Evolutionary conservation across 2,888 invertebrate genomes (phyloP), one percentile per base, ranked within the genome.

Genomic region (Eledone cirrhosa): DNA sequence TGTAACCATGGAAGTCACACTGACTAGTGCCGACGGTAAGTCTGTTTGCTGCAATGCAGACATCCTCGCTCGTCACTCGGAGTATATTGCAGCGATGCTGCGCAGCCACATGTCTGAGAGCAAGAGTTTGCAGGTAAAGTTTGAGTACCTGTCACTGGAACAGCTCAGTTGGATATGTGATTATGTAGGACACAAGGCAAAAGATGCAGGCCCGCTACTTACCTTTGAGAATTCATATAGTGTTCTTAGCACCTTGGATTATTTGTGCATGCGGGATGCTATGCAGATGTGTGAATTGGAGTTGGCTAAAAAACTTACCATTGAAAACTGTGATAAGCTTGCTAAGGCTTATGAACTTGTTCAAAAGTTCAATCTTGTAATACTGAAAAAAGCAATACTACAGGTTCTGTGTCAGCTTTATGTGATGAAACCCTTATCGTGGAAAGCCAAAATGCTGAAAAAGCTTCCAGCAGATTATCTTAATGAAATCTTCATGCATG

Each of bases 11-110:
- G 72, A 72, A 72, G 72, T 72, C 72, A 72, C 72, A 33, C 29
- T 72, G 72, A 72, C 72, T 72, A 72, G 72, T 72, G 72, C 72
- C 29, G 72, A 72, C 29, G 72, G 72, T 41, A 72, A 72, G 72
- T 72, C 72, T 72, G 72, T 72, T 22, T 72, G 72, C 41, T 72
- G 72, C 72, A 72, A 72, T 72, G 72, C 72, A 72, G 72, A 72
- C 72, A 72, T 33, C 33, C 72, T 72, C 19, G 72, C 72, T 72
- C 72, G 72, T 41, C 72, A 72, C 72, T 72, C 72, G 1, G 72
- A 72, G 19, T 72, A 72, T 19, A 72, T 72, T 31, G 72, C 72
- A 41, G 72, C 72, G 2, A 72, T 72, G 72, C 24, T 72, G 41
- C 72, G 72, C 41, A 72, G 72, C 72, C 72, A 41, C 19, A 72